These are phyloP conservation scores for Thamnophis sirtalis DNA, from an alignment of 2,113 vertebrate species.

Conservation along the genomic window DNA sequence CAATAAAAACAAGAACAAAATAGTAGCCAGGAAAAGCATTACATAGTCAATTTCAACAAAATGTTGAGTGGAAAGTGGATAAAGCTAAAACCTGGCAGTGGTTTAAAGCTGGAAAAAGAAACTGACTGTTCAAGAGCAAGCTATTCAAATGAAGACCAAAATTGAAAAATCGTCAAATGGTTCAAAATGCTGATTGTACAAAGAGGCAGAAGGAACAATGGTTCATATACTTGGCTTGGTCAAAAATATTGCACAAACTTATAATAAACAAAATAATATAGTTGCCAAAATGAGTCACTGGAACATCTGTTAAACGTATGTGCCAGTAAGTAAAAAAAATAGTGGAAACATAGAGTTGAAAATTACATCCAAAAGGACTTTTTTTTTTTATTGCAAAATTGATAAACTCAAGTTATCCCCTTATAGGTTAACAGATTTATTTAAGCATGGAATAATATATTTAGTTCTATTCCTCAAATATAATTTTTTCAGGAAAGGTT, in stretches of 20 bases:
- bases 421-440: neutral
- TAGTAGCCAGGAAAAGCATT: neutral
- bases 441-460: neutral
- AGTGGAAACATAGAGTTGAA: neutral
- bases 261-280: neutral
- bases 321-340: neutral
- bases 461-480: neutral
- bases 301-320: neutral
- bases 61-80: neutral
- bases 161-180: neutral
- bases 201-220: neutral
- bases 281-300: neutral
- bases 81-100: neutral
- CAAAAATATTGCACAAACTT: neutral
- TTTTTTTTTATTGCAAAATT: neutral
- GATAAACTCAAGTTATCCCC: neutral
- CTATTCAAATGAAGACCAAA: neutral
- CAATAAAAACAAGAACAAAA: neutral
- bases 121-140: neutral
- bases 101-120: neutral
- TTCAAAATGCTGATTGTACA: neutral
- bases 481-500: neutral
- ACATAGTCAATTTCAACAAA: neutral
- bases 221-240: neutral
- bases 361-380: neutral